These are phyloP conservation scores for Anguilla anguilla DNA, from an alignment of 2,797 vertebrate genomes.

Conservation along the genomic window DNA sequence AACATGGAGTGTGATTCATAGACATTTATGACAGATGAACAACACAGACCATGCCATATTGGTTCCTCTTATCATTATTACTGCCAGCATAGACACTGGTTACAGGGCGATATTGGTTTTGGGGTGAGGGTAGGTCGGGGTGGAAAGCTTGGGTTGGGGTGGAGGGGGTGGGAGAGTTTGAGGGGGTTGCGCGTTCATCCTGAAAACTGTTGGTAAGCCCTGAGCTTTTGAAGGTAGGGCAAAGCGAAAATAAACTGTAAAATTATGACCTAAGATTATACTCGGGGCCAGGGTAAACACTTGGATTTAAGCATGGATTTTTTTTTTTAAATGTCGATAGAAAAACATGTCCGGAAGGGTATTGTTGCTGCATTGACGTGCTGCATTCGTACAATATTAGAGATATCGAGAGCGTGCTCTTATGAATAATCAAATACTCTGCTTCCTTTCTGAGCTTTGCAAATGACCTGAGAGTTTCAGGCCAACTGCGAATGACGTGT, in stretches of 20 bases:
- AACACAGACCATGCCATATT: constrained; percentile 8
- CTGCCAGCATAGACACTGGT: not conserved
- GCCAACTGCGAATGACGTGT: not conserved
- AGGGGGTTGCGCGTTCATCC: not conserved
- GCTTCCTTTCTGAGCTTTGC: constrained; percentile 1
- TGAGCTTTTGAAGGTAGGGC: not conserved
- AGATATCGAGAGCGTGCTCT: not conserved
- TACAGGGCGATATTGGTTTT: not conserved
- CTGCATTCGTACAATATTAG: constrained; percentile 6
- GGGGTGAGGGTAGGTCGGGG: no score
- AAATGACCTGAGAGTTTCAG: not conserved
- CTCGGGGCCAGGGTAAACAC: not conserved
- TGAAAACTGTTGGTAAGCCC: not conserved
- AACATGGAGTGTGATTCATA: not conserved
- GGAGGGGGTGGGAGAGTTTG: not conserved
- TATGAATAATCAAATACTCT: not conserved
- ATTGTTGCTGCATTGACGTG: not conserved
- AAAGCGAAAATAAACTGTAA: not conserved
- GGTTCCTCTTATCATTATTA: not conserved
- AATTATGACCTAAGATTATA: not conserved
- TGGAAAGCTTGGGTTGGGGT: not conserved
- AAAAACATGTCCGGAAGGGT: not conserved
- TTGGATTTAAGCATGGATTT: not conserved
- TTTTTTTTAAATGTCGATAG: constrained; percentile 6
- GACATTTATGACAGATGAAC: not conserved